These are phyloP conservation scores for Semaprochilodus insignis DNA, from an alignment of 2,797 vertebrate genomes.

Conservation along the genomic window DNA sequence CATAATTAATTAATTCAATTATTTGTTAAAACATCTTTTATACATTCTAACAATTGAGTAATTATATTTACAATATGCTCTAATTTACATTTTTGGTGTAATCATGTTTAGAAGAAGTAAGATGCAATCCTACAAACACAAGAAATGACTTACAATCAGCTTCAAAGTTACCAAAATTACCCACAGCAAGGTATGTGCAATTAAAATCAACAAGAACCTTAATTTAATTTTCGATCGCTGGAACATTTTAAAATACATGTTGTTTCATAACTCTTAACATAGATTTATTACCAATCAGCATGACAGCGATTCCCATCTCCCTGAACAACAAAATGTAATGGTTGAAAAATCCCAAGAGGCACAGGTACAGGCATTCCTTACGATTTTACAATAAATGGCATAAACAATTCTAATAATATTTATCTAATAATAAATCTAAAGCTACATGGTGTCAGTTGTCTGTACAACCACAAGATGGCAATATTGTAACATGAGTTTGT, in stretches of 20 bases:
- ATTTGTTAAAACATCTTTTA: not conserved
- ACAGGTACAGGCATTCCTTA: not conserved
- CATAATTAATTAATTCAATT: not conserved
- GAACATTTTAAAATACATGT: not conserved
- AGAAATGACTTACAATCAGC: not conserved
- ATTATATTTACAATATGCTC: not conserved
- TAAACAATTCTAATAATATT: too few relatives aligned
- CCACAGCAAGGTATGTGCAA: conserved; percentile 7
- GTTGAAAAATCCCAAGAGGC: not conserved
- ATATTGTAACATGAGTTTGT: conserved; percentile 11
- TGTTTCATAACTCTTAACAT: not conserved
- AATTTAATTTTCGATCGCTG: not conserved
- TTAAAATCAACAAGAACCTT: not conserved
- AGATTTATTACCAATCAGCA: conserved; percentile 10
- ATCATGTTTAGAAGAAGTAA: conserved; percentile 4
- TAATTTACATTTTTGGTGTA: not conserved
- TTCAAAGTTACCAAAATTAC: not conserved
- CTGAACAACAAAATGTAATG: not conserved
- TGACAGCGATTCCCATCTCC: not conserved
- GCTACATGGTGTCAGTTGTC: not conserved
- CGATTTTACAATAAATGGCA: not conserved
- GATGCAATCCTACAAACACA: not conserved
- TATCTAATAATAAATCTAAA: not conserved
- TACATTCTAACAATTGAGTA: not conserved
- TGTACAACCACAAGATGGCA: conserved; percentile 53